Evolutionary conservation across 2,797 vertebrate species (phyloP).

Genomic region (Characodon lateralis): DNA sequence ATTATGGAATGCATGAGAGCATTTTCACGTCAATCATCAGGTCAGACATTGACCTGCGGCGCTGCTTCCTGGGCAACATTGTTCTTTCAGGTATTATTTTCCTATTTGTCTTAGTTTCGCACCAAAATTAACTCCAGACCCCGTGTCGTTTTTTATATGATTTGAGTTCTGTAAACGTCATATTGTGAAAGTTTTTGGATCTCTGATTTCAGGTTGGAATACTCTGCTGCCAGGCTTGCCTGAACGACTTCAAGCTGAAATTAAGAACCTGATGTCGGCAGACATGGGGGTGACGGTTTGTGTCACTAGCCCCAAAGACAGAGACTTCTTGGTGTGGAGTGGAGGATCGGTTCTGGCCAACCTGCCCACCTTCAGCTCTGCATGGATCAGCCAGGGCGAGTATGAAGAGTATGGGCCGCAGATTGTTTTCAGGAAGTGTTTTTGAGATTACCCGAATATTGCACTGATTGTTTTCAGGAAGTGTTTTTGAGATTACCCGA

Average conservation of each 20-base stretch:
- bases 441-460: conserved; percentile 61
- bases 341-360: conserved; percentile 78
- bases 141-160: background rate
- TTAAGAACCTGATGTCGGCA: conserved; percentile 55
- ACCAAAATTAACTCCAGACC: background rate
- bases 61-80: conserved; percentile 76
- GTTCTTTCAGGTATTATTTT: conserved; percentile 77
- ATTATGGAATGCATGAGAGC: conserved; percentile 81
- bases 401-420: conserved; percentile 79
- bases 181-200: background rate
- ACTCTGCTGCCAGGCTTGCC: conserved; percentile 77
- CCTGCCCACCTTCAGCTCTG: conserved; percentile 55
- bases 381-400: conserved; percentile 80
- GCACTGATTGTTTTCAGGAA: conserved; percentile 78
- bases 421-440: conserved; percentile 83
- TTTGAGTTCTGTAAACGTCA: background rate
- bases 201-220: conserved; percentile 75
- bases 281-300: conserved; percentile 49
- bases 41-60: conserved; percentile 81
- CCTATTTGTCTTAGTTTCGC: background rate
- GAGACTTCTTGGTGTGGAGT: conserved; percentile 79
- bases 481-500: conserved; percentile 76
- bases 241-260: conserved; percentile 75
- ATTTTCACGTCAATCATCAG: conserved; percentile 78
- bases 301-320: conserved; percentile 68